These are phyloP conservation scores for Tenthredo scrophulariae DNA, from an alignment of 2,888 invertebrate genomes.

Conservation along the genomic window DNA sequence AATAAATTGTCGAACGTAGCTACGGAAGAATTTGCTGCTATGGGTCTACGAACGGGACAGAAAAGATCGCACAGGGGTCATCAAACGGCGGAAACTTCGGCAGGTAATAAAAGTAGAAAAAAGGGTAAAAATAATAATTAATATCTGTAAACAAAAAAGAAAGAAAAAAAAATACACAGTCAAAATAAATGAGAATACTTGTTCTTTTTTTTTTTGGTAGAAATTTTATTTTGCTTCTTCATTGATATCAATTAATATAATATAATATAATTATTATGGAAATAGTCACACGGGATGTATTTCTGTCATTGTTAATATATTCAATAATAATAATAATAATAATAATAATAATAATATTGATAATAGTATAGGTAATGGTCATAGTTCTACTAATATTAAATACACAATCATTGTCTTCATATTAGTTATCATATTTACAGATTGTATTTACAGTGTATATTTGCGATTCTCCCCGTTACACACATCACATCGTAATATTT, in stretches of 20 bases:
- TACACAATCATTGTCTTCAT: conserved; percentile 50
- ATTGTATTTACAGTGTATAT: conserved; percentile 59
- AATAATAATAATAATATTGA: background rate
- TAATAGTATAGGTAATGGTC: background rate
- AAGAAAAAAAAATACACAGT: background rate
- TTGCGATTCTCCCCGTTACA: conserved; percentile 20
- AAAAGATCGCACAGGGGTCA: conserved; percentile 63
- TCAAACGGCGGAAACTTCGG: conserved; percentile 52
- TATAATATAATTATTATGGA: conserved; percentile 47
- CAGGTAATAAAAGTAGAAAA: conserved; percentile 65
- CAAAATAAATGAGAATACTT: background rate
- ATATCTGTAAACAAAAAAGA: background rate
- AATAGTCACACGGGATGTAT: conserved; percentile 51
- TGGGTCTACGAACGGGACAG: conserved; percentile 68
- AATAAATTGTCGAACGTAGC: conserved; percentile 63
- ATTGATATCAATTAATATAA: conserved; percentile 61
- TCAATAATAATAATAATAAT: background rate
- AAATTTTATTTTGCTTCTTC: conserved; percentile 67
- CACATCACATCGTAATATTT: background rate
- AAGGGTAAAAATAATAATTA: conserved; percentile 3
- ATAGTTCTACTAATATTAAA: conserved; percentile 37
- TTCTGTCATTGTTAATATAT: conserved; percentile 55
- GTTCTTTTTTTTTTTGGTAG: conserved; percentile 57
- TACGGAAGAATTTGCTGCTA: conserved; percentile 70
- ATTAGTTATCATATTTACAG: conserved; percentile 59